Evolutionary conservation across 2,113 vertebrate genomes (phyloP).

Genomic region (Trachemys scripta): DNA sequence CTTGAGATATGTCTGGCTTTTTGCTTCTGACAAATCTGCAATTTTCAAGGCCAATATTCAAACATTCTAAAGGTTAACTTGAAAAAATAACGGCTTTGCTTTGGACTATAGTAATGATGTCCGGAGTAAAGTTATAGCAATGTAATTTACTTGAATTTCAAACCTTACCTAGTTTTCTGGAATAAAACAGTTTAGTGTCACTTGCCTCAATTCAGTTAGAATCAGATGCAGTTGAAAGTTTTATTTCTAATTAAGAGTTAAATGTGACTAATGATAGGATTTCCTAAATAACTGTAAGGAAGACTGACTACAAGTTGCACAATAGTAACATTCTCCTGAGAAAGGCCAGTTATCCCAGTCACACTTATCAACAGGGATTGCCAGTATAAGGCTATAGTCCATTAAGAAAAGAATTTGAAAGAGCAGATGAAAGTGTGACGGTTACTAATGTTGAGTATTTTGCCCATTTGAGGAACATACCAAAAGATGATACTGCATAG

Average conservation of each 20-base stretch:
- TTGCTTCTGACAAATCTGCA: constrained; percentile 39
- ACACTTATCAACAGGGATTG: not conserved
- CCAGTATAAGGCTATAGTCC: not conserved
- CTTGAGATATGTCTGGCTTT: constrained; percentile 46
- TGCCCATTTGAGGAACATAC: not conserved
- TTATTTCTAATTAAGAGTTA: not conserved
- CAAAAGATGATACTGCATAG: not conserved
- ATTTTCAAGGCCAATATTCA: constrained; percentile 60
- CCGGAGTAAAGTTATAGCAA: not conserved
- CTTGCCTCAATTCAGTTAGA: not conserved
- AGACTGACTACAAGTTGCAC: not conserved
- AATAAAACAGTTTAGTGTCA: not conserved
- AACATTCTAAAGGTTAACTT: constrained; percentile 35
- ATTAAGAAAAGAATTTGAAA: not conserved
- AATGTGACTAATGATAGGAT: not conserved
- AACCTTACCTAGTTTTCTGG: not conserved
- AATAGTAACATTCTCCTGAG: not conserved
- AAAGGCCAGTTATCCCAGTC: not conserved
- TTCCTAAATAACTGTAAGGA: not conserved
- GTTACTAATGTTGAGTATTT: not conserved
- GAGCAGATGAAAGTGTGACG: not conserved
- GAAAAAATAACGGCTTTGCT: not conserved
- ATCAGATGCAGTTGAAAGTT: not conserved
- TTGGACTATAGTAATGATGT: not conserved
- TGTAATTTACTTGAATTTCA: not conserved